These are phyloP conservation scores for Phaonia tiefii DNA, from an alignment of 2,888 invertebrate species.

Conservation along the genomic window DNA sequence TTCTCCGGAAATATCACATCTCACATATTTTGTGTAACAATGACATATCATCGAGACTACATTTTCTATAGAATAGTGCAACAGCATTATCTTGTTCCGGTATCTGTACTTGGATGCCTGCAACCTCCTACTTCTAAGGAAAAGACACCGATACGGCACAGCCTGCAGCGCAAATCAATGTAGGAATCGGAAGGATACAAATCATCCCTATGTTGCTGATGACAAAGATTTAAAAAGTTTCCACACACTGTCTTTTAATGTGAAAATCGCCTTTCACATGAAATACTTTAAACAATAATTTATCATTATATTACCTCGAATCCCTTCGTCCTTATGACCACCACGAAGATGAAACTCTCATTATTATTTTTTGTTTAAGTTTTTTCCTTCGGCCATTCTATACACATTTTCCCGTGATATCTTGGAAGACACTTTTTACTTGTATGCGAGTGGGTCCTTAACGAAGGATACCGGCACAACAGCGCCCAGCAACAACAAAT, in stretches of 20 bases:
- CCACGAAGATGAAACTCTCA: neutral
- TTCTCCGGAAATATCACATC: too few relatives aligned
- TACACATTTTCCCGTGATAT: conserved; percentile 48
- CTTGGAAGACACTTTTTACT: conserved; percentile 43
- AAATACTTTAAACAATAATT: conserved; percentile 39
- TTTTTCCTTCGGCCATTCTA: neutral
- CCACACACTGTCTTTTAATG: conserved; percentile 10
- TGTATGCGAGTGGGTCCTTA: neutral
- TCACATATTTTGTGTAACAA: too few relatives aligned
- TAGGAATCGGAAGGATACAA: too few relatives aligned
- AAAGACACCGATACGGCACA: too few relatives aligned
- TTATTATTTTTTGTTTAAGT: conserved; percentile 16
- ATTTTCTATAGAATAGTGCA: too few relatives aligned
- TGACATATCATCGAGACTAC: too few relatives aligned
- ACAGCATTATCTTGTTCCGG: too few relatives aligned
- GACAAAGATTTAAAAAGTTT: neutral
- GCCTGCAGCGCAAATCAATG: too few relatives aligned
- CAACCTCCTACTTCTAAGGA: too few relatives aligned
- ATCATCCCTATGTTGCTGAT: too few relatives aligned
- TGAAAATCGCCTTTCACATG: conserved; percentile 18
- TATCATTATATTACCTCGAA: conserved; percentile 26
- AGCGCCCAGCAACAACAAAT: conserved; percentile 17
- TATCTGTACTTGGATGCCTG: too few relatives aligned
- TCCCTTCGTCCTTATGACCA: neutral
- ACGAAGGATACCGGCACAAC: neutral